A percentile compares a stretch with the other conserved stretches of the same genome.
Evolutionary conservation across 2,888 invertebrate species (phyloP).

Genomic region (Mellilla xanthometata): DNA sequence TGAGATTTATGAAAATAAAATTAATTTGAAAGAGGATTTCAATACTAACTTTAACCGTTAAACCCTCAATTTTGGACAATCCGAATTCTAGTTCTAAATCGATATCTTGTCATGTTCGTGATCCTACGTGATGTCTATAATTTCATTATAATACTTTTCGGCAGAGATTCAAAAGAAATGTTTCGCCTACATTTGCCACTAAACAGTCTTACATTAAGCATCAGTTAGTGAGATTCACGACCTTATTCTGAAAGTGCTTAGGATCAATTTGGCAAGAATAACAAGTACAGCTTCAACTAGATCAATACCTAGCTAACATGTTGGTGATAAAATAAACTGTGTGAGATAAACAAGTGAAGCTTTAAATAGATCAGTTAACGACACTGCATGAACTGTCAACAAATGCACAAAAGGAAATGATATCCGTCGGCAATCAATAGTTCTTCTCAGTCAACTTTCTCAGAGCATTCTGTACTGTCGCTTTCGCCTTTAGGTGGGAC

Average conservation of each 20-base stretch:
- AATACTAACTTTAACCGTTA: too few relatives aligned
- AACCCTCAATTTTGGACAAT: constrained; percentile 6
- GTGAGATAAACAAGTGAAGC: constrained; percentile 45
- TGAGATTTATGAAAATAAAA: too few relatives aligned
- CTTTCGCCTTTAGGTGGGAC: constrained; percentile 79
- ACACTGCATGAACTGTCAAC: constrained; percentile 44
- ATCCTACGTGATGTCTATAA: constrained; percentile 20
- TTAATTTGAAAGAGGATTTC: too few relatives aligned
- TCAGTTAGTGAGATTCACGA: constrained; percentile 48
- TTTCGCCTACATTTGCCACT: constrained; percentile 56
- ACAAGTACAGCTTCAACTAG: constrained; percentile 48
- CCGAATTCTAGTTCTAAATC: constrained; percentile 12
- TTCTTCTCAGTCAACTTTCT: constrained; percentile 79
- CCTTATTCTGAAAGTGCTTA: constrained; percentile 36
- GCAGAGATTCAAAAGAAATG: constrained; percentile 48
- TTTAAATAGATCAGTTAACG: constrained; percentile 36
- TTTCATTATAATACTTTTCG: constrained; percentile 35
- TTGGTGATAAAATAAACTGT: constrained; percentile 34
- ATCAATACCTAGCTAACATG: constrained; percentile 27
- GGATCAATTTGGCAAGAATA: constrained; percentile 57
- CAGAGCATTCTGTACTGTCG: constrained; percentile 81
- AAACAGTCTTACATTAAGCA: constrained; percentile 52
- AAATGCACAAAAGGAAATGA: constrained; percentile 63
- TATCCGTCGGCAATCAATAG: constrained; percentile 54
- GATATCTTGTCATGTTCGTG: constrained; percentile 20